Evolutionary conservation across 2,113 vertebrate genomes (phyloP).

Genomic region (Sialia sialis): DNA sequence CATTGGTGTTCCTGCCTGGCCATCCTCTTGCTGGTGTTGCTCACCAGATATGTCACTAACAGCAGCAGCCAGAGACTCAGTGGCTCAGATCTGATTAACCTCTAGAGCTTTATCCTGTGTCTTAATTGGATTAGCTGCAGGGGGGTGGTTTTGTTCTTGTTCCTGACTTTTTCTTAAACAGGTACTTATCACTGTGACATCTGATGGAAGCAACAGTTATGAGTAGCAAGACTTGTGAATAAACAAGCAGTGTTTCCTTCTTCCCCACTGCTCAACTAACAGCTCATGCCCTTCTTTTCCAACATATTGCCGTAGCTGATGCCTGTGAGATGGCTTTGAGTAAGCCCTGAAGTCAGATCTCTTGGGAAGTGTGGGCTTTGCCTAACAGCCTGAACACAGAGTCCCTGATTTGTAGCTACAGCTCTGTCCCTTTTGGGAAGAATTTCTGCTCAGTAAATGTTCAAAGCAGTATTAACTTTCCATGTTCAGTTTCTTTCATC

Average conservation of each 20-base stretch:
- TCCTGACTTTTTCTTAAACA: not conserved
- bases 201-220: not conserved
- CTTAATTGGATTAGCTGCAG: slow-evolving; percentile 46
- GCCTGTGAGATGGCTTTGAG: not conserved
- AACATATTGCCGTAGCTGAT: not conserved
- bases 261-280: not conserved
- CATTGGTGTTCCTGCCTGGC: not conserved
- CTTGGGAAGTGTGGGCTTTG: not conserved
- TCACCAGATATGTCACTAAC: not conserved
- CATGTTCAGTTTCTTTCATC: not conserved
- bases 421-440: not conserved
- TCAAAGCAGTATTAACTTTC: not conserved
- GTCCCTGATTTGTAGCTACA: not conserved
- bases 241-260: not conserved
- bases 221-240: not conserved
- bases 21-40: not conserved
- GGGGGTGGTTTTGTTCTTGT: not conserved
- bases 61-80: not conserved
- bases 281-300: not conserved
- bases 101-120: slow-evolving; percentile 10
- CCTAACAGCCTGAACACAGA: not conserved
- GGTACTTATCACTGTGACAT: not conserved
- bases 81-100: slow-evolving; percentile 50
- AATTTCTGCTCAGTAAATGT: not conserved
- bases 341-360: not conserved